Evolutionary conservation across 2,797 vertebrate species (phyloP).

Genomic region (Silurus lanzhouensis): DNA sequence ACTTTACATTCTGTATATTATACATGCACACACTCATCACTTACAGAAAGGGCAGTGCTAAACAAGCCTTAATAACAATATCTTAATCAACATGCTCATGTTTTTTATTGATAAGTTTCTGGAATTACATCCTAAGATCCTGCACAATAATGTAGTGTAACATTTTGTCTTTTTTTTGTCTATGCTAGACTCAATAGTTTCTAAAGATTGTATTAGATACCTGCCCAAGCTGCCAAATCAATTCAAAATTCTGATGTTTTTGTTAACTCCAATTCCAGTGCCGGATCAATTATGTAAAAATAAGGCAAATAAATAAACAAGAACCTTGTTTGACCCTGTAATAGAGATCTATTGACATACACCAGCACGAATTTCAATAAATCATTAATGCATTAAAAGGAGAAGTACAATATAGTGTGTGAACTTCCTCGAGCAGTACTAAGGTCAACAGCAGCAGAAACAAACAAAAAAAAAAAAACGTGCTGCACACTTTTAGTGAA

Average conservation of each 20-base stretch:
- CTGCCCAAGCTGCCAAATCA: constrained; percentile 13
- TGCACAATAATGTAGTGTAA: neutral
- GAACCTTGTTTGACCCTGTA: neutral
- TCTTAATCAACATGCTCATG: neutral
- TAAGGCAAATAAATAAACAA: neutral
- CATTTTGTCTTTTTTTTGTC: neutral
- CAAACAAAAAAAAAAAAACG: neutral
- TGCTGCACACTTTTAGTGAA: constrained; percentile 10
- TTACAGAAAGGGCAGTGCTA: neutral
- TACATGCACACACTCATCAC: neutral
- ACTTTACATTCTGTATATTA: neutral
- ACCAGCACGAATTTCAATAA: neutral
- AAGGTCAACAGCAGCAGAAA: neutral
- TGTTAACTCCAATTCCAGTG: constrained; percentile 34
- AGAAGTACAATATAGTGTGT: neutral
- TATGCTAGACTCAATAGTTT: constrained; percentile 14
- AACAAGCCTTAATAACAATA: neutral
- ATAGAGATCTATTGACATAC: neutral
- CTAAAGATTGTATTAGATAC: constrained; percentile 19
- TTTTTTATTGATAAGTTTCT: neutral
- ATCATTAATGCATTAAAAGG: neutral
- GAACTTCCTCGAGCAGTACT: neutral
- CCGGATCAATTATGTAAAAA: constrained; percentile 48
- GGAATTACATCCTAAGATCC: neutral
- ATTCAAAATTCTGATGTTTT: neutral